Evolutionary conservation across 37 sponge, comb jelly and placozoan genomes (phyloP).

Genomic region (Cliona cf. orientalis): DNA sequence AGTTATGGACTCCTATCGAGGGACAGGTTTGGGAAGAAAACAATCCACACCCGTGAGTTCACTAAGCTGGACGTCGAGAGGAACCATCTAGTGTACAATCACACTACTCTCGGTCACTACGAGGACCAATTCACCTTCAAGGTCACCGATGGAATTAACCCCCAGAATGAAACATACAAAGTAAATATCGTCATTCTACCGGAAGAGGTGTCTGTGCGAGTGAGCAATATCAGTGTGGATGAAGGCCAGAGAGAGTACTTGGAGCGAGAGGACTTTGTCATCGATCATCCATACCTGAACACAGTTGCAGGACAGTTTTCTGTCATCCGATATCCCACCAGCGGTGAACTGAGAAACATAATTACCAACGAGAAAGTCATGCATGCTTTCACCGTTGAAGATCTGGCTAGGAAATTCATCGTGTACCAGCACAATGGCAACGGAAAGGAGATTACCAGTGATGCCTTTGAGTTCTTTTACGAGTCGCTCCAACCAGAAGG

Average conservation of each 20-base stretch:
- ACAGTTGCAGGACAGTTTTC: not conserved
- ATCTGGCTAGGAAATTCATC: slow-evolving; percentile 21
- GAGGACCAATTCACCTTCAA: slow-evolving; percentile 8
- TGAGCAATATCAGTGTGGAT: not conserved
- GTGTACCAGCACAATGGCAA: slow-evolving; percentile 45
- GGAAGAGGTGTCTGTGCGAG: slow-evolving; percentile 1
- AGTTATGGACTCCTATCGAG: not conserved
- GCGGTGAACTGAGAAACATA: not conserved
- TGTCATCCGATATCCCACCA: not conserved
- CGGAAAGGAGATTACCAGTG: slow-evolving; percentile 26
- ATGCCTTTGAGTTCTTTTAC: slow-evolving; percentile 37
- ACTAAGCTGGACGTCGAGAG: slow-evolving; percentile 42
- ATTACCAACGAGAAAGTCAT: not conserved
- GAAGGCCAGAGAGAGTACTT: slow-evolving; percentile 19
- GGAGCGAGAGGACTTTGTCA: slow-evolving; percentile 1
- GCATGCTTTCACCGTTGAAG: slow-evolving; percentile 24
- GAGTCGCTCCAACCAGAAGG: not conserved
- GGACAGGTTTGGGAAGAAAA: not conserved
- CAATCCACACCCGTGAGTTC: slow-evolving; percentile 3
- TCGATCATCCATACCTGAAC: slow-evolving; percentile 31
- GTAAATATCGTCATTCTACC: slow-evolving; percentile 49
- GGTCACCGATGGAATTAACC: slow-evolving; percentile 46
- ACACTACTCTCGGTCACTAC: not conserved
- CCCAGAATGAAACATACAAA: not conserved
- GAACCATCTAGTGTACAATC: slow-evolving; percentile 25